These are phyloP conservation scores for Drosophila repleta DNA, from an alignment of 1,140 invertebrate genomes.

Conservation along the genomic window DNA sequence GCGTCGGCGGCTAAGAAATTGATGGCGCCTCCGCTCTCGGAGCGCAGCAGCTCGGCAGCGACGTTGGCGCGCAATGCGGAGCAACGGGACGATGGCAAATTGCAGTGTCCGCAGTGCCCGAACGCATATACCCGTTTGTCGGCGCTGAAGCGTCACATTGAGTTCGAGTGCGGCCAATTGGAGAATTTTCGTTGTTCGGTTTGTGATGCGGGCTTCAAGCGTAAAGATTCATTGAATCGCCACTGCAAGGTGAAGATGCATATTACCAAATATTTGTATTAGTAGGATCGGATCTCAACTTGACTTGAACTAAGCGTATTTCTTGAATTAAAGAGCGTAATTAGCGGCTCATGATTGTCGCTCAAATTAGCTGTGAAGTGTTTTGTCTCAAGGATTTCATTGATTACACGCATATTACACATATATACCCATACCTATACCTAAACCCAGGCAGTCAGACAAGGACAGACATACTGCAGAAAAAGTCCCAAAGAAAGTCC, in stretches of 20 bases:
- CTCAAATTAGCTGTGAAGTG: slow-evolving; percentile 1
- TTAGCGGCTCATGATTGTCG: slow-evolving; percentile 9
- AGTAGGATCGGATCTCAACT: slow-evolving; percentile 22
- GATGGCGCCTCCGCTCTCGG: slow-evolving; percentile 20
- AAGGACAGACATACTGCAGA: slow-evolving; percentile 14
- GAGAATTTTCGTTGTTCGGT: slow-evolving; percentile 69
- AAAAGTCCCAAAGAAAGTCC: too few species aligned
- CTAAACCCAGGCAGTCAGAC: not conserved
- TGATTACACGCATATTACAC: too few species aligned
- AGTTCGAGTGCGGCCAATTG: slow-evolving; percentile 57
- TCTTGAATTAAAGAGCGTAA: slow-evolving; percentile 32
- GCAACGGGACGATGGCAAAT: slow-evolving; percentile 61
- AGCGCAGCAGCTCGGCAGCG: slow-evolving; percentile 59
- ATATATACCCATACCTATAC: not conserved
- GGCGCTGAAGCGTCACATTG: slow-evolving; percentile 74
- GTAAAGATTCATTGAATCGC: slow-evolving; percentile 79
- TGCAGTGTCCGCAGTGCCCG: slow-evolving; percentile 71
- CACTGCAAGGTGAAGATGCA: slow-evolving; percentile 83
- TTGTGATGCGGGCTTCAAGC: slow-evolving; percentile 75
- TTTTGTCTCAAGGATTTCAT: slow-evolving; percentile 23
- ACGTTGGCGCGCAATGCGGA: slow-evolving; percentile 57
- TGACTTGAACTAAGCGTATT: slow-evolving; percentile 15
- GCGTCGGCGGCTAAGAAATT: slow-evolving; percentile 28
- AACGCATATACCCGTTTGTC: slow-evolving; percentile 69
- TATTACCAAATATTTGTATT: slow-evolving; percentile 73